Evolutionary conservation across 2,888 invertebrate genomes (phyloP).

Genomic region (Gryllus longicercus): DNA sequence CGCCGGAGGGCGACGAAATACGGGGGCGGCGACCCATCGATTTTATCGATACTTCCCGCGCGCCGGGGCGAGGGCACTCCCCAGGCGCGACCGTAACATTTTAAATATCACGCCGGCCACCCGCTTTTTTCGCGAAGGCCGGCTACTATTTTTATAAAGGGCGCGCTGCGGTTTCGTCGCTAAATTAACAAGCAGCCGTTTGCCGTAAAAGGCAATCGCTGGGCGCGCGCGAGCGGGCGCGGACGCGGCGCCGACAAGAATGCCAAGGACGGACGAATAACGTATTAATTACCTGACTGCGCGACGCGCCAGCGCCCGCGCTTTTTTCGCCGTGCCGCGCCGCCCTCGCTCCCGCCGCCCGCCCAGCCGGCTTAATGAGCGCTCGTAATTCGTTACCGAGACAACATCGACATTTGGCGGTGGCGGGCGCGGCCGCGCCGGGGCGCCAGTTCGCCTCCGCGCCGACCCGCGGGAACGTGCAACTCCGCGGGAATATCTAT

Average conservation of each 20-base stretch:
- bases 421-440: too few relatives aligned
- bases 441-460: too few relatives aligned
- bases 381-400: too few relatives aligned
- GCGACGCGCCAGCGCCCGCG: too few relatives aligned
- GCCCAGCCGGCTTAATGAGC: too few relatives aligned
- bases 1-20: neutral
- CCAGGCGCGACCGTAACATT: conserved; percentile 5
- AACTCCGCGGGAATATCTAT: too few relatives aligned
- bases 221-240: neutral
- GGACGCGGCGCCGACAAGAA: neutral
- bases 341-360: too few relatives aligned
- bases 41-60: conserved; percentile 3
- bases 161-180: conserved; percentile 10
- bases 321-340: too few relatives aligned
- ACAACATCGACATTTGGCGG: too few relatives aligned
- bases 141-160: conserved; percentile 11
- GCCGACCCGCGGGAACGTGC: too few relatives aligned
- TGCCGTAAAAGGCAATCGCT: neutral
- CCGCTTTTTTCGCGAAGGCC: conserved; percentile 17
- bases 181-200: conserved; percentile 17
- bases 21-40: neutral
- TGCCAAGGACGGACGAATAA: neutral
- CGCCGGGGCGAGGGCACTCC: neutral
- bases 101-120: conserved; percentile 1
- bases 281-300: too few relatives aligned